Conservation (phyloP, 2,113 vertebrate species). For the Sturnira hondurensis region DNA sequence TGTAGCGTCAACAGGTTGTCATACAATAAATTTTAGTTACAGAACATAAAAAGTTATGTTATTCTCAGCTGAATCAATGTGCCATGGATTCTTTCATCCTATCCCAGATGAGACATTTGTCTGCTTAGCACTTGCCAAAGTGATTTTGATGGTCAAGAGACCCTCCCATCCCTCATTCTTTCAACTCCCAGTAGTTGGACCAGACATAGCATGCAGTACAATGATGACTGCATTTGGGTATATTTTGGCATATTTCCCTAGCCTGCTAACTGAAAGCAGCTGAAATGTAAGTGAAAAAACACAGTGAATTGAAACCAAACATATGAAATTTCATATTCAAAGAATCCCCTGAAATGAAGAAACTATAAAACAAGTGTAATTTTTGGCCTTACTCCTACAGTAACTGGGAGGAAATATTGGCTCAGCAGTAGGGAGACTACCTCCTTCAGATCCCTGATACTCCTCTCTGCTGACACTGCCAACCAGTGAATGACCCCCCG, state of each 20-base stretch:
- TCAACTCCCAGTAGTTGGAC: conserved; percentile 4
- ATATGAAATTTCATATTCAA: conserved; percentile 70
- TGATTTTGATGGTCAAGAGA: not conserved
- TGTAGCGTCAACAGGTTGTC: not conserved
- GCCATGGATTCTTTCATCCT: not conserved
- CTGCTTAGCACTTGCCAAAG: conserved; percentile 2
- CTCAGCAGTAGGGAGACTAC: not conserved
- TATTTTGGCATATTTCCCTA: conserved; percentile 56
- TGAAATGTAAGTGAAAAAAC: conserved; percentile 69
- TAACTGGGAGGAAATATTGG: conserved; percentile 39
- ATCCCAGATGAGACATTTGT: conserved; percentile 33
- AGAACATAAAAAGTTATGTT: conserved; percentile 38
- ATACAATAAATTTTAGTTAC: conserved; percentile 50
- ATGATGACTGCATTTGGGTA: conserved; percentile 16
- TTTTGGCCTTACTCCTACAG: conserved; percentile 51
- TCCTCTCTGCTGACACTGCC: not conserved
- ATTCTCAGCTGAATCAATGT: not conserved
- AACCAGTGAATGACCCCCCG: not conserved
- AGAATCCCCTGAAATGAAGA: conserved; percentile 69
- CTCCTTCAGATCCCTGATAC: not conserved
- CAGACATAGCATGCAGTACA: conserved; percentile 20
- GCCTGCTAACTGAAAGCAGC: conserved; percentile 66
- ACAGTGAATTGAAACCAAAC: conserved; percentile 61
- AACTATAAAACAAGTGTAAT: conserved; percentile 61
- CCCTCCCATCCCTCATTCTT: conserved; percentile 21